These are phyloP conservation scores for Hoplodrina ambigua DNA, from an alignment of 2,888 invertebrate species.

Conservation along the genomic window DNA sequence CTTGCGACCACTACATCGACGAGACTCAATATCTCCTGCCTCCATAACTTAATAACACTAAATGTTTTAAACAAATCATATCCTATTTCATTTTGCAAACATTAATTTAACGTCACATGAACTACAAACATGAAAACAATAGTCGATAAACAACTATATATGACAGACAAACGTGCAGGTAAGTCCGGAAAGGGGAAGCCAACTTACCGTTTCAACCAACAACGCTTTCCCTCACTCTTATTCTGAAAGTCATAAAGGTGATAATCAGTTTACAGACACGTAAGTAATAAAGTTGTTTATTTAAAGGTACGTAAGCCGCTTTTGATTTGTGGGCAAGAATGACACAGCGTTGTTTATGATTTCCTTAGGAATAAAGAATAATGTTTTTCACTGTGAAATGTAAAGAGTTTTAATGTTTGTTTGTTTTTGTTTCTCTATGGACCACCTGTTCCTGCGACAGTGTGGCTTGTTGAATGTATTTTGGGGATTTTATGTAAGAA, in stretches of 20 bases:
- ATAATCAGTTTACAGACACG: slow-evolving; percentile 1
- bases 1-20: too few species aligned
- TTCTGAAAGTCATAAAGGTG: background rate
- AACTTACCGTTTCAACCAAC: slow-evolving; percentile 15
- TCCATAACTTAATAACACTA: background rate
- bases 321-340: slow-evolving; percentile 84
- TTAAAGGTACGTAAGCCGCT: slow-evolving; percentile 78
- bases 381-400: slow-evolving; percentile 63
- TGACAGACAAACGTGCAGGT: slow-evolving; percentile 78
- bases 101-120: slow-evolving; percentile 63
- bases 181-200: slow-evolving; percentile 63
- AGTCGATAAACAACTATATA: slow-evolving; percentile 80
- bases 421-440: slow-evolving; percentile 26
- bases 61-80: slow-evolving; percentile 23
- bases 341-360: slow-evolving; percentile 84
- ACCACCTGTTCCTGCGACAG: slow-evolving; percentile 46
- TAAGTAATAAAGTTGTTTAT: slow-evolving; percentile 51
- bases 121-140: slow-evolving; percentile 74
- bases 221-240: slow-evolving; percentile 23
- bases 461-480: slow-evolving; percentile 3
- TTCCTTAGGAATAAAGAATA: slow-evolving; percentile 81
- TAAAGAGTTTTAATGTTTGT: slow-evolving; percentile 54
- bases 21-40: background rate
- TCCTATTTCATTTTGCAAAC: slow-evolving; percentile 46
- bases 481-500: background rate